These are phyloP conservation scores for Drosophila kokeensis DNA, from an alignment of 2,888 invertebrate genomes.

Conservation along the genomic window DNA sequence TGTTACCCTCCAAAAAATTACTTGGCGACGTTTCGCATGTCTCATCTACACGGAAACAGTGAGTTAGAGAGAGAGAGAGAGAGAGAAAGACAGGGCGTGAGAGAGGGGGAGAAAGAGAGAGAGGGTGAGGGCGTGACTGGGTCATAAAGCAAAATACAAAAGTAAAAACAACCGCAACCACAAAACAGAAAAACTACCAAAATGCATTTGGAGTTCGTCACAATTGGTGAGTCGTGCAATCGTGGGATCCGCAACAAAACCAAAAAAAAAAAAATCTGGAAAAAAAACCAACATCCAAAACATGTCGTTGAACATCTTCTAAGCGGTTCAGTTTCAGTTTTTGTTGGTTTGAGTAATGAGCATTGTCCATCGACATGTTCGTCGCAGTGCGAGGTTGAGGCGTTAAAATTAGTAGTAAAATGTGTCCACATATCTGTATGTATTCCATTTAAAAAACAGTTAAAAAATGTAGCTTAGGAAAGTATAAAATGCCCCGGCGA, in stretches of 20 bases:
- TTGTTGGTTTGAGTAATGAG: constrained; percentile 66
- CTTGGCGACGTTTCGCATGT: constrained; percentile 12
- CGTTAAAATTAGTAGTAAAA: constrained; percentile 70
- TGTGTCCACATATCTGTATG: constrained; percentile 38
- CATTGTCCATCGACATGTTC: constrained; percentile 60
- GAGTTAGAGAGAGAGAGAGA: constrained; percentile 1
- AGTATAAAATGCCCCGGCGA: constrained; percentile 59
- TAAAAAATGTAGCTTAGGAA: constrained; percentile 31
- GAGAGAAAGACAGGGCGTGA: neutral
- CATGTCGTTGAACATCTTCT: constrained; percentile 44
- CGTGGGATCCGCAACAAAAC: constrained; percentile 60
- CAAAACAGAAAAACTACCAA: constrained; percentile 35
- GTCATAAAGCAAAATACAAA: constrained; percentile 51
- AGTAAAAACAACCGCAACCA: constrained; percentile 26
- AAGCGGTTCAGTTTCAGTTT: constrained; percentile 36
- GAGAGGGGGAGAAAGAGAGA: neutral
- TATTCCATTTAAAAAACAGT: constrained; percentile 50
- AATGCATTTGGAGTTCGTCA: constrained; percentile 44
- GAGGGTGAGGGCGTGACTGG: constrained; percentile 51
- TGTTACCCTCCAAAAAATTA: constrained; percentile 25
- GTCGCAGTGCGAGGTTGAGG: constrained; percentile 32
- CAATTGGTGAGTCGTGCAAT: constrained; percentile 59
- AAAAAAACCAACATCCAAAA: neutral
- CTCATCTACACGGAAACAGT: constrained; percentile 5
- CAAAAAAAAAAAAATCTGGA: constrained; percentile 12